Evolutionary conservation across 2,113 vertebrate species (phyloP), one percentile per base, ranked within the genome.

Genomic region (Chaetura pelagica): DNA sequence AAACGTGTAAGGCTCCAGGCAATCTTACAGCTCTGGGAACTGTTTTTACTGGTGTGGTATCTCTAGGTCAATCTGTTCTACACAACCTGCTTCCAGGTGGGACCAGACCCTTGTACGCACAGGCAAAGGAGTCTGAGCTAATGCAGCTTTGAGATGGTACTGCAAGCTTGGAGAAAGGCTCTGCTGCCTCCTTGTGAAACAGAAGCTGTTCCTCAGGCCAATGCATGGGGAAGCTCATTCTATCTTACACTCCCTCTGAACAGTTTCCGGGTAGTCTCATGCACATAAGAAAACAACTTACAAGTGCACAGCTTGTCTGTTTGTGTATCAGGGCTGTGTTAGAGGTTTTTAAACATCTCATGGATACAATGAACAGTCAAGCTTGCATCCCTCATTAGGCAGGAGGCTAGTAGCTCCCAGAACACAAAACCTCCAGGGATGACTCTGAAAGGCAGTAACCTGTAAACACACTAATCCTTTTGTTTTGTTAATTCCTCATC

Each of bases 181-280:
- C 84, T 92, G 93, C 94, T 96, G 91, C 77, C 88, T 94, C 91
- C 93, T 38, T 32, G 89, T 63, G 89, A 84, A 89, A 66, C 0
- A 29, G 46, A 63, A 35, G 19, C 67, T 79, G 42, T 24, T 92
- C 57, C 89, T 14, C 55, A 91, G 48, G n/a, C 76, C 0, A 23
- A 49, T 12, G 4, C 10, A 2, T 1, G 15, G 42, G 67, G 51
- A 54, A 73, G 42, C n/a, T 57, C 44, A 44, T 64, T 23, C 52
- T 4, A 30, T 20, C 57, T 68, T 85, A 26, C 0, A 1, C 14
- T 40, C 61, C 27, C 57, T 40, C 64, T 35, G 40, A 64, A 18
- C 16, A 9, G 24, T 78, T 48, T 34, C 44, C 21, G 63, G 38
- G 20, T 19, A 17, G n/a, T 15, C 59, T 78, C 1, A 0, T 29